Evolutionary conservation across 2,113 vertebrate genomes (phyloP).

Genomic region (Proteles cristata): DNA sequence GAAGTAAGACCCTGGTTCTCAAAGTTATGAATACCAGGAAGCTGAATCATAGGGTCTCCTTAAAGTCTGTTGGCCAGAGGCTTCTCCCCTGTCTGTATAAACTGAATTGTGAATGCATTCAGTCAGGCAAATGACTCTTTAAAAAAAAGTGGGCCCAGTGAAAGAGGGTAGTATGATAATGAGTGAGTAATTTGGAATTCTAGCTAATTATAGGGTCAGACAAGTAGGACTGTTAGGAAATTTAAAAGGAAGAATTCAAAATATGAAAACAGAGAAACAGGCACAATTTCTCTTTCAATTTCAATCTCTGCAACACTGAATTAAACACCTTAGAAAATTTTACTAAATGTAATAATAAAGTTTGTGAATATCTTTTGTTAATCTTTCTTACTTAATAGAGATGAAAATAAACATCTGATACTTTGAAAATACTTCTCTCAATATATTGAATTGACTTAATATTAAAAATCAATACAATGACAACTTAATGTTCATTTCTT

Average conservation of each 20-base stretch:
- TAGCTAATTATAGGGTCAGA: neutral
- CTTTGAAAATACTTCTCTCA: neutral
- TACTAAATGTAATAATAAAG: neutral
- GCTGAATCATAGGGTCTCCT: fast-evolving
- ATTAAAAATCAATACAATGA: neutral
- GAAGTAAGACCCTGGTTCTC: neutral
- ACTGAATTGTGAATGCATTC: neutral
- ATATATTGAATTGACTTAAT: neutral
- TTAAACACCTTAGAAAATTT: neutral
- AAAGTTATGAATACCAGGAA: neutral
- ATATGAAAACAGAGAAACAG: neutral
- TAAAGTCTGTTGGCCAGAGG: neutral
- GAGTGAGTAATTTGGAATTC: neutral
- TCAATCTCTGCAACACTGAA: neutral
- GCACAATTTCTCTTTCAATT: neutral
- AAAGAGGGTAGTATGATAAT: neutral
- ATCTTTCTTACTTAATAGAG: neutral
- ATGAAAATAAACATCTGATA: neutral
- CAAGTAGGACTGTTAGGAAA: neutral
- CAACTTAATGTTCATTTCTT: neutral
- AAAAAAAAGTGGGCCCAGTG: neutral
- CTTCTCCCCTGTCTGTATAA: neutral
- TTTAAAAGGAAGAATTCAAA: neutral
- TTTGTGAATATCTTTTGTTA: neutral
- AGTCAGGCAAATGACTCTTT: neutral